Evolutionary conservation across 1,140 invertebrate species (phyloP).

Genomic region (Hyposmocoma kahamanoa): DNA sequence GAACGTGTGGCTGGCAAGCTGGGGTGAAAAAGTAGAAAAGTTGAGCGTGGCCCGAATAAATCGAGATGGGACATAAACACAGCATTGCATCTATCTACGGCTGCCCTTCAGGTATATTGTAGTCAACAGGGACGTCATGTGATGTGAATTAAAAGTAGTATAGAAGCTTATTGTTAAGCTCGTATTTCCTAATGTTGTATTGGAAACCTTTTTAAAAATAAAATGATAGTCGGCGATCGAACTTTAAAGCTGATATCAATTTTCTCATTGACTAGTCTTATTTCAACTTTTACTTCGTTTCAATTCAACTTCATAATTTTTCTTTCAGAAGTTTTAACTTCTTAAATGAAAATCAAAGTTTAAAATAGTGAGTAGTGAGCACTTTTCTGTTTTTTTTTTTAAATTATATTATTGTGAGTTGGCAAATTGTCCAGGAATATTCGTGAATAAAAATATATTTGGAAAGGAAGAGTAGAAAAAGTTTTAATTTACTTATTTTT

Average conservation of each 20-base stretch:
- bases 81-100: not conserved
- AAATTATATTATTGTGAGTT: too few relatives aligned
- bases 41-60: constrained; percentile 18
- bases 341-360: constrained; percentile 51
- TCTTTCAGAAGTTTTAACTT: constrained; percentile 49
- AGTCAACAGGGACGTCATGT: too few relatives aligned
- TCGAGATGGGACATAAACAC: constrained; percentile 1
- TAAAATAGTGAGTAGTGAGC: constrained; percentile 50
- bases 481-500: too few relatives aligned
- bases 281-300: constrained; percentile 44
- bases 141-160: too few relatives aligned
- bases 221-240: too few relatives aligned
- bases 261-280: constrained; percentile 6
- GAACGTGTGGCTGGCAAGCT: constrained; percentile 57
- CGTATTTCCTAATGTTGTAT: too few relatives aligned
- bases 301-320: constrained; percentile 52
- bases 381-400: constrained; percentile 27
- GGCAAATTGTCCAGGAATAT: too few relatives aligned
- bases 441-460: too few relatives aligned
- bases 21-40: constrained; percentile 60
- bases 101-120: too few relatives aligned
- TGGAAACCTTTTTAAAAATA: too few relatives aligned
- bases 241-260: constrained; percentile 15
- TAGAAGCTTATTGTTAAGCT: too few relatives aligned
- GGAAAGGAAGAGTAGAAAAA: too few relatives aligned